Base-by-base conservation (phyloP, 2,797 vertebrate species). In the Enteromius fasciolatus region DNA sequence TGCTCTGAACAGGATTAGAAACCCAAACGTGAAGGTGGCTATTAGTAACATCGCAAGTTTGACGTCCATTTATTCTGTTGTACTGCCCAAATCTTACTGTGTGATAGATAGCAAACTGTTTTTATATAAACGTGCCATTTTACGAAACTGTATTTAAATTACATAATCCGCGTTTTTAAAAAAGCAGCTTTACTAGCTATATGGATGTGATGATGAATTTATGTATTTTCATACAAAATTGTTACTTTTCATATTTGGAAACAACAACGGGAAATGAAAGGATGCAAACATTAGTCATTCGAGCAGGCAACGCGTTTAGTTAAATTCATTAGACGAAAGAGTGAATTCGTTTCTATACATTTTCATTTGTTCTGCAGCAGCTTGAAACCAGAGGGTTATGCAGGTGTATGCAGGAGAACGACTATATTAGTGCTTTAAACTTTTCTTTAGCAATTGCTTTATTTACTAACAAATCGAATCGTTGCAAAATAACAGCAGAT, bases 311-410 rank as follows among this genome's bases (percentile, higher is more conserved):
- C 39, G 25, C 72, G 3, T 72, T 63, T 44, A 5, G 20, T 23
- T 48, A 36, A 63, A 48, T 80, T 2, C 8, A 72, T 23, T 61
- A 17, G 44, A 14, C 36, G 44, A 64, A 64, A n/a, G 0, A 39
- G 33, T 52, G n/a, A 64, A 64, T 81, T 74, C 69, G 79, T 81
- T 74, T 15, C 14, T 33, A 28, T 81, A 50, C 68, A 63, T 50
- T 73, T 81, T 72, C 25, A 64, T 73, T 73, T 50, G 69, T 73
- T 81, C 14, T 33, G 39, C 59, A 28, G 41, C 57, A 48, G 18
- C 18, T 5, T 64, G 28, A 28, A 74, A 81, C 20, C n/a, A 3
- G 2, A 33, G 11, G 7, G 1, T 31, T n/a, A 0, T n/a, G 11
- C 6, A 25, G 0, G 59, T 69, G 33, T 61, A 18, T 80, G 31